Conservation (phyloP, 1,140 invertebrate species). For the Eubasilissa regina region DNA sequence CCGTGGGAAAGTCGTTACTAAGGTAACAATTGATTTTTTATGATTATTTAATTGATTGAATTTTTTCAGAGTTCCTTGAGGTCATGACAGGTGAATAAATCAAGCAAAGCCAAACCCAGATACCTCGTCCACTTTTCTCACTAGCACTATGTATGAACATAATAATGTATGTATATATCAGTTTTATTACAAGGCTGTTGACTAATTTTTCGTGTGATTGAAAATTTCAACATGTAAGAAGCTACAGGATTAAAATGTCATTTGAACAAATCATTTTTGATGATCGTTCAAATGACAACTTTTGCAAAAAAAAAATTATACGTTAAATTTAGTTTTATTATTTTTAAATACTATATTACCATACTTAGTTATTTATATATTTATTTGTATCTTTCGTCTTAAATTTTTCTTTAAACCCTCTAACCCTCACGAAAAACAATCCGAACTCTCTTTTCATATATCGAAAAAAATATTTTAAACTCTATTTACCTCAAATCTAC, state of each 20-base stretch:
- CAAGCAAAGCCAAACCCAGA: not conserved
- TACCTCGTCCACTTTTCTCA: not conserved
- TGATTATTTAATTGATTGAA: conserved; percentile 55
- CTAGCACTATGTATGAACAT: not conserved
- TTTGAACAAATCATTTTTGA: conserved; percentile 15
- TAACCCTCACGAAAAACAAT: too few relatives aligned
- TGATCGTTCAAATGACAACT: conserved; percentile 5
- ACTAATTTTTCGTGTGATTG: not conserved
- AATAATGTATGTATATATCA: not conserved
- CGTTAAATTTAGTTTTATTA: conserved; percentile 15
- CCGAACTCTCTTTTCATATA: too few relatives aligned
- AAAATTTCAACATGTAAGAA: not conserved
- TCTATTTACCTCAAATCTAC: too few relatives aligned
- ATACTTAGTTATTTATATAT: too few relatives aligned
- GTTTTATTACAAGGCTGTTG: not conserved
- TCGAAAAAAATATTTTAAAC: too few relatives aligned
- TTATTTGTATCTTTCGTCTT: too few relatives aligned
- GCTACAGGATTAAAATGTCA: not conserved
- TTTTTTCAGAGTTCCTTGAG: conserved; percentile 79
- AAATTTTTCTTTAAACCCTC: too few relatives aligned
- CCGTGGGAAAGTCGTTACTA: too few relatives aligned
- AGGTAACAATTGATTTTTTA: too few relatives aligned
- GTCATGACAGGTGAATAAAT: conserved; percentile 78
- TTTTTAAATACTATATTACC: not conserved
- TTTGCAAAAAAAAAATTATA: not conserved